Base-by-base conservation (phyloP, 2,113 vertebrate genomes). In the Chlorodrepanis virens region DNA sequence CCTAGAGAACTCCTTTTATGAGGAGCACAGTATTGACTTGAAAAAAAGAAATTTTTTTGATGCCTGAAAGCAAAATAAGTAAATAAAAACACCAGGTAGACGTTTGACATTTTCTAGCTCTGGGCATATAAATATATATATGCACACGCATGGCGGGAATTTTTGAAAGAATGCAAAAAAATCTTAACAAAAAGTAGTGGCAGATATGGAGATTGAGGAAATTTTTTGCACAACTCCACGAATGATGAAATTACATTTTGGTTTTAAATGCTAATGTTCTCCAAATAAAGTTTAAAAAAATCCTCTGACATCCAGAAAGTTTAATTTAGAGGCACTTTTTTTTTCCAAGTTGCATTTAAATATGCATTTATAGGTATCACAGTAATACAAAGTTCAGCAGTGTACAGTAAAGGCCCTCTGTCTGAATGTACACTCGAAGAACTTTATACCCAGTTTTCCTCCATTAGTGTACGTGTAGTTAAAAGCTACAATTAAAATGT, bases 401-500 rank as follows among this genome's bases (percentile, higher is more conserved):
- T n/a, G 27, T 14, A 35, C 20, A 19, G 12, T 83, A 33, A 89
- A 79, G 20, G 24, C 14, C 40, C 44, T 76, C 49, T 22, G 13
- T 49, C 31, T 83, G 37, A 88, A 52, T 31, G 21, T 31, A 5
- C 25, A 28, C 19, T 54, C 13, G 5, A 37, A 81, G 76, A 89
- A 64, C n/a, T 87, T 91, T 89, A 47, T 65, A 49, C 59, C 67
- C 21, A 33, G 7, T 87, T 91, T 89, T 93, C 23, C 42, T 90
- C 84, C 70, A 69, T 91, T 93, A 90, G 42, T 3, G 9, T 67
- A 25, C 0, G 10, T 83, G 67, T 69, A 72, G 70, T 80, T 95
- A 96, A 96, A 93, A 93, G 77, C 84, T 93, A 28, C 74, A 95
- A 85, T 96, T 97, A 95, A 97, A 87, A 94, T 80, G 82, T 94